Evolutionary conservation across 2,888 invertebrate genomes (phyloP).

Genomic region (Campopleginae sp.): DNA sequence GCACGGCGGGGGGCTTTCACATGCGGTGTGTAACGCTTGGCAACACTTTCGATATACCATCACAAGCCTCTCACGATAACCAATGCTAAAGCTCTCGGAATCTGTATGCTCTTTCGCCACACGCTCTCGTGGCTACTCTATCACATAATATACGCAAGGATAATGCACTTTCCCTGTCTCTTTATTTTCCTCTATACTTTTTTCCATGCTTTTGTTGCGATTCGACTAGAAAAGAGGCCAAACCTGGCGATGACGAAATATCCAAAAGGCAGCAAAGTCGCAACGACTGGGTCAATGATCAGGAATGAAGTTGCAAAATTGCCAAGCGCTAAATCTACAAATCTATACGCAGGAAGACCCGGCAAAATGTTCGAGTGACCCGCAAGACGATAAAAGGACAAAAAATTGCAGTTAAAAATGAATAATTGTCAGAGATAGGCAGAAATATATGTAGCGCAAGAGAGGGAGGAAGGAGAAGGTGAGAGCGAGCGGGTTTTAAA

Average conservation of each 20-base stretch:
- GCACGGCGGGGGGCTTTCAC: conserved; percentile 48
- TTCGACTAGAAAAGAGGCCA: no score
- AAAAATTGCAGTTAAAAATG: not conserved
- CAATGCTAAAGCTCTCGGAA: conserved; percentile 45
- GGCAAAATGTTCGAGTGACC: no score
- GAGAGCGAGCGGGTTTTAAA: not conserved
- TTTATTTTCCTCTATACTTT: conserved; percentile 4
- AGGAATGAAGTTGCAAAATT: no score
- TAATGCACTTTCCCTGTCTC: conserved; percentile 53
- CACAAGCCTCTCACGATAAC: conserved; percentile 40
- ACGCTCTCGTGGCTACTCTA: conserved; percentile 50
- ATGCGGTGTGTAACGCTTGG: conserved; percentile 27
- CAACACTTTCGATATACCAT: conserved; percentile 39
- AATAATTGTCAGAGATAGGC: not conserved
- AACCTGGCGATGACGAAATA: no score
- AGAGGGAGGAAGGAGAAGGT: conserved; percentile 41
- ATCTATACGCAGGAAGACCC: no score
- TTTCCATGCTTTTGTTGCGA: not conserved
- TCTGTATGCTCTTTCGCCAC: conserved; percentile 46
- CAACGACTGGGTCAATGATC: no score
- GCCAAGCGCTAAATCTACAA: no score
- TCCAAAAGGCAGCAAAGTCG: no score
- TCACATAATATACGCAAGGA: conserved; percentile 9
- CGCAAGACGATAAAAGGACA: no score
- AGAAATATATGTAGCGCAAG: conserved; percentile 52